Evolutionary conservation across 2,888 invertebrate genomes (phyloP), one percentile per base, ranked within the genome.

Genomic region (Rhagonycha fulva): DNA sequence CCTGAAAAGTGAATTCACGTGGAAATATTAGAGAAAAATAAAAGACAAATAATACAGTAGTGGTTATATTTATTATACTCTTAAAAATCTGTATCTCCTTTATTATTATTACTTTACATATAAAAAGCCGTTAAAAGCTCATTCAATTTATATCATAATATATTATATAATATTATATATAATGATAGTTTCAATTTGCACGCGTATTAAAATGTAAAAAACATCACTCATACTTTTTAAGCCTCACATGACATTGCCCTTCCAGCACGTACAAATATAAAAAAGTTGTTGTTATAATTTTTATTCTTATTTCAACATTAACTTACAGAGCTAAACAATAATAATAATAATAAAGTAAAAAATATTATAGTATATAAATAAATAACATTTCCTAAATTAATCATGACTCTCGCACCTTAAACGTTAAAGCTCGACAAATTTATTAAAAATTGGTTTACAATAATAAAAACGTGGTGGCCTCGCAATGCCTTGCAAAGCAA

Each of bases 91-190:
- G 86, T 87, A 87, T 86, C 85, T 83, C 86, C 87, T 87, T 87
- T 87, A 86, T 87, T 88, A 84, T 82, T 83, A 83, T 84, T 84
- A 88, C 87, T 83, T 84, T 84, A 88, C 87, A 88, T 87, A 87
- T 86, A 84, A 87, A 88, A 88, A 88, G 88, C 88, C 87, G 86
- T 87, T 87, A 86, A 87, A 88, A 88, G 88, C 88, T 88, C 87
- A 87, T 87, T 87, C 88, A 88, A 88, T 86, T 85, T 85, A 85
- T 86, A 85, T 87, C 85, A 87, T 87, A 86, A 47, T 85, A 85
- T 83, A 66, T 66, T 24, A 66, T 83, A 66, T 66, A 14, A 66
- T 83, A 47, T 47, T 47, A 47, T 47, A 47, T 47, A 82, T 80
- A 79, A 86, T 87, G 86, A 87, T 76, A 75, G 63, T 66, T 87